A percentile compares a stretch with the other conserved stretches of the same genome.
Evolutionary conservation across 2,113 vertebrate species (phyloP).

Genomic region (Catharus minimus): DNA sequence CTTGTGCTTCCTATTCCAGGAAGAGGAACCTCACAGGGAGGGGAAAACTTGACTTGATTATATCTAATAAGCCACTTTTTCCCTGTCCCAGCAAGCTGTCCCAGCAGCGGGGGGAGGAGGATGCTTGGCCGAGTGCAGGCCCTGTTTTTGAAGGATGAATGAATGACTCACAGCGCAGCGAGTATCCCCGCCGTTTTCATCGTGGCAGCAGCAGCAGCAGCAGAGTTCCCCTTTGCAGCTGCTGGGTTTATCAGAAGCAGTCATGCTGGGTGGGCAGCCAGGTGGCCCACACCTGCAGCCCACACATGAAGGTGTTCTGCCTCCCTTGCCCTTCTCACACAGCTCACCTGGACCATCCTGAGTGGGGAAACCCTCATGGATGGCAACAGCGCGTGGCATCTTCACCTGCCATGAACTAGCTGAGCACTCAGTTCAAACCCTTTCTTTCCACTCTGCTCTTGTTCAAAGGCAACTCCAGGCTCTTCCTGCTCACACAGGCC

Average conservation of each 20-base stretch:
- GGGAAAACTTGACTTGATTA: conserved; percentile 51
- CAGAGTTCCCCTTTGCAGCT: background rate
- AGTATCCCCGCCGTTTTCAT: background rate
- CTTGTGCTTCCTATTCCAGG: background rate
- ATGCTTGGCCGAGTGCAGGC: conserved; percentile 1
- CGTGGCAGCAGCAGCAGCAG: background rate
- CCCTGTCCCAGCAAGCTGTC: conserved; percentile 5
- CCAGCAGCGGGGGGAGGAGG: background rate
- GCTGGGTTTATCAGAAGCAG: background rate
- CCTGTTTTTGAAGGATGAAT: conserved; percentile 48
- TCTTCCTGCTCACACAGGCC: conserved; percentile 30
- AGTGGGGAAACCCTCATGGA: background rate
- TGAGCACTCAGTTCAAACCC: background rate
- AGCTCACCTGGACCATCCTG: background rate
- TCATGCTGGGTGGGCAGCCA: background rate
- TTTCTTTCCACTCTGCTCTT: background rate
- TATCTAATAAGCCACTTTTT: conserved; percentile 65
- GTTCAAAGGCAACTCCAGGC: background rate
- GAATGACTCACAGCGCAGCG: background rate
- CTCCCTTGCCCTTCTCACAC: background rate
- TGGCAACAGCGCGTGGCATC: rapidly evolving
- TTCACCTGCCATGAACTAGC: background rate
- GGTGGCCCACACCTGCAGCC: background rate
- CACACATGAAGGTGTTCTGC: background rate
- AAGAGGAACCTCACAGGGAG: background rate